A percentile compares a stretch with the other conserved stretches of the same genome.
Conservation (phyloP, 2,113 vertebrate species). For the Pelecanoides urinatrix region DNA sequence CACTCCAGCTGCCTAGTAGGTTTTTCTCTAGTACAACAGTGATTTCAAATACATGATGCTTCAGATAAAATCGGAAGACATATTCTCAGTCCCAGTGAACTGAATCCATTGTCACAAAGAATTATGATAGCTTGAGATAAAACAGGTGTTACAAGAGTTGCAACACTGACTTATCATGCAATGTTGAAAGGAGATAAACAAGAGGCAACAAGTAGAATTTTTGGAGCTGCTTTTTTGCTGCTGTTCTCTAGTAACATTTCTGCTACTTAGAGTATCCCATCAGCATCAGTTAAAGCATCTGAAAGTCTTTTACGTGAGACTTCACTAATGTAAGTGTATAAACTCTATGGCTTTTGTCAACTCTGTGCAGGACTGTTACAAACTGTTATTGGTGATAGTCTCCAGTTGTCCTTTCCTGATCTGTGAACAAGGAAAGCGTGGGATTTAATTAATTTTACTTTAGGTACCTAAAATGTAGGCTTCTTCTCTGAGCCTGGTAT, state of each 20-base stretch:
- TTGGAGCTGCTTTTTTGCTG: not conserved
- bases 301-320: not conserved
- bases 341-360: not conserved
- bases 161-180: not conserved
- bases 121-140: not conserved
- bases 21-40: not conserved
- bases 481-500: not conserved
- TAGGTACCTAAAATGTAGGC: not conserved
- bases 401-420: not conserved
- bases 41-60: not conserved
- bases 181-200: not conserved
- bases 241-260: not conserved
- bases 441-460: not conserved
- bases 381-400: not conserved
- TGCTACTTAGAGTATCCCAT: not conserved
- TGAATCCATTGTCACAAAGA: not conserved
- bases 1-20: not conserved
- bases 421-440: not conserved
- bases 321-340: not conserved
- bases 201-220: not conserved
- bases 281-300: not conserved
- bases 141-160: not conserved
- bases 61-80: not conserved
- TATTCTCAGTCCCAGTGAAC: not conserved
- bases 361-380: not conserved